Conservation (phyloP, 2,113 vertebrate species). For the Rhinogobius similis region DNA sequence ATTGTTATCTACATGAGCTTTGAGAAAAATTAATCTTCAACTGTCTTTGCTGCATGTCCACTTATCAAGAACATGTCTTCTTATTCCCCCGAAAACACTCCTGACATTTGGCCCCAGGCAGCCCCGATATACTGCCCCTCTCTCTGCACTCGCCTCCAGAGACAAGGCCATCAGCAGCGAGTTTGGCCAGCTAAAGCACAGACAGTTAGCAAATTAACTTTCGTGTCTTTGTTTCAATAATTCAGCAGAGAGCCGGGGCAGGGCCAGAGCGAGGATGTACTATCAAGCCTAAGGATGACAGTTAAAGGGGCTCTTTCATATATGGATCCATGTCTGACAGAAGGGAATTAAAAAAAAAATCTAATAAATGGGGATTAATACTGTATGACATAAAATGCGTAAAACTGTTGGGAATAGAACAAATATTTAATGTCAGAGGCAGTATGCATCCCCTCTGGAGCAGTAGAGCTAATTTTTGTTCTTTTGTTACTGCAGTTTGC, state of each 20-base stretch:
- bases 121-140: slow-evolving; percentile 41
- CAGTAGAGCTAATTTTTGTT: slow-evolving; percentile 52
- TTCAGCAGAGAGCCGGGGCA: slow-evolving; percentile 56
- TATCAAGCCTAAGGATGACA: slow-evolving; percentile 41
- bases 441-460: slow-evolving; percentile 35
- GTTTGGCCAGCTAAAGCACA: slow-evolving; percentile 75
- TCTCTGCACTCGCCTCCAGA: slow-evolving; percentile 51
- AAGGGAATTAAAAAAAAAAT: slow-evolving; percentile 21
- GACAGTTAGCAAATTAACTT: slow-evolving; percentile 79
- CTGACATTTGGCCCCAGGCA: slow-evolving; percentile 76
- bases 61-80: slow-evolving; percentile 64
- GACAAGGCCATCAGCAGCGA: slow-evolving; percentile 65
- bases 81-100: slow-evolving; percentile 62
- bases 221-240: slow-evolving; percentile 77
- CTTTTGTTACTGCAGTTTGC: slow-evolving; percentile 59
- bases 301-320: slow-evolving; percentile 36
- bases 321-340: slow-evolving; percentile 19
- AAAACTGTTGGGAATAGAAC: not conserved
- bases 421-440: not conserved
- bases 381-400: not conserved
- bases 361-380: not conserved
- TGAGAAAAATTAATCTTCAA: not conserved
- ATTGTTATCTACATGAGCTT: not conserved
- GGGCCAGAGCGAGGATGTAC: slow-evolving; percentile 49
- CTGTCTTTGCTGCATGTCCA: slow-evolving; percentile 46